phyloP scores from a whole-genome alignment of 2,888 invertebrate species.

The Colletes collaris region DNA sequence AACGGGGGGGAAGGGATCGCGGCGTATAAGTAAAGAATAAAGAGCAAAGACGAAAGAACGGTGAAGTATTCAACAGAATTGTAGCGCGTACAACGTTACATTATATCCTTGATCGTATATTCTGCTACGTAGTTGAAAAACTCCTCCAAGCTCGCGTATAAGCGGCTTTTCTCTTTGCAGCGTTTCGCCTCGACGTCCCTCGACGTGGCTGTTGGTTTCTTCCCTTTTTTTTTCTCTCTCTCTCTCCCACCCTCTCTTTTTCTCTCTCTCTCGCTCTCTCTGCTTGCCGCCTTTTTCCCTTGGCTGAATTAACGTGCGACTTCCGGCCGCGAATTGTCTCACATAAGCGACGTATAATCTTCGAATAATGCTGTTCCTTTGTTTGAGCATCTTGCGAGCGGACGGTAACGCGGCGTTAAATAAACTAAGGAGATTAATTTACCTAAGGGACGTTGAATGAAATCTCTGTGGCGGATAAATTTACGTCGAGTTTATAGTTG shows the following conservation, averaged over 20 bases:
- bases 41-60: conserved; percentile 51
- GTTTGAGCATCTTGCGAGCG: conserved; percentile 15
- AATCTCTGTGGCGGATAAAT: too few species aligned
- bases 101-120: conserved; percentile 60
- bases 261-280: neutral
- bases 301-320: conserved; percentile 53
- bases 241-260: neutral
- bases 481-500: too few species aligned
- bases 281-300: conserved; percentile 22
- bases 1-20: neutral
- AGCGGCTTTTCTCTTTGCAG: conserved; percentile 60
- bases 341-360: conserved; percentile 47
- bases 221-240: neutral
- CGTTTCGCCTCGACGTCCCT: conserved; percentile 54
- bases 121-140: conserved; percentile 57
- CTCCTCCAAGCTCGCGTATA: conserved; percentile 51
- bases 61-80: conserved; percentile 58
- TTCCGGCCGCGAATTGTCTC: conserved; percentile 60
- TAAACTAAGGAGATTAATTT: conserved; percentile 38
- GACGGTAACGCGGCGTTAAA: conserved; percentile 19
- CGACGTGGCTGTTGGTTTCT: conserved; percentile 22
- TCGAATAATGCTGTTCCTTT: conserved; percentile 36
- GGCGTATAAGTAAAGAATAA: conserved; percentile 50
- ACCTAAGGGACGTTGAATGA: neutral
- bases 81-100: conserved; percentile 54